Base-by-base conservation (phyloP, 2,888 invertebrate species). In the Ophraella communa region DNA sequence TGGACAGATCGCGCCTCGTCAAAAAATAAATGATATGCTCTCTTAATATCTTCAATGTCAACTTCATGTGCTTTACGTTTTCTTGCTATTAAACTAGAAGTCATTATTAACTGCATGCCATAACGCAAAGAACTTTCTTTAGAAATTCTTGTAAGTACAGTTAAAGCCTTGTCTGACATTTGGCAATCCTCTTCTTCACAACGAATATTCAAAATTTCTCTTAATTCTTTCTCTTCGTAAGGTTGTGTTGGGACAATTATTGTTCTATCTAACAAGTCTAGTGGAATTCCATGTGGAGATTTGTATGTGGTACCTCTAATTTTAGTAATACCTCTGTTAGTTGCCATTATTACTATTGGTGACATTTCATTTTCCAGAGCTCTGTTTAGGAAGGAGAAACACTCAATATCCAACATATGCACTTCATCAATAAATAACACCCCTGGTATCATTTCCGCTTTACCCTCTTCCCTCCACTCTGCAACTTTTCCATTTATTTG, bases 401-500 rank as follows among this genome's bases (percentile, higher is more conserved):
- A 99, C 81, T 99, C 99, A 45, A 99, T 96, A 80, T 99, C 99
- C 71, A 99, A 84, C 98, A 99, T 98, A 80, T 99, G 99, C 0
- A 95, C 95, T 85, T 98, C 98, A 78, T 98, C 98, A 70, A 98
- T 92, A 78, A 98, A 98, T 1, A 98, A 84, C 1, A 98, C 98
- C 0, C 99, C 99, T 0, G 99, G 98, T 33, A 98, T 95, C 78
- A 99, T 96, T 82, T 98, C 98, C 0, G 99, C 98, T 81, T 99
- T 99, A 1, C 98, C 98, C 81, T 99, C 99, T 80, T 99, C 99
- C 18, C 98, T 86, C 99, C 99, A 99, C 81, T 99, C 99, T 0
- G 94, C 92, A 0, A 99, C 82, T 72, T 82, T 98, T 44, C 92
- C 89, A 82, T 99, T 98, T 71, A 99, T 99, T 82, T 99, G 98